Evolutionary conservation across 2,113 vertebrate genomes (phyloP), one percentile per base, ranked within the genome.

Genomic region (Camarhynchus parvulus): DNA sequence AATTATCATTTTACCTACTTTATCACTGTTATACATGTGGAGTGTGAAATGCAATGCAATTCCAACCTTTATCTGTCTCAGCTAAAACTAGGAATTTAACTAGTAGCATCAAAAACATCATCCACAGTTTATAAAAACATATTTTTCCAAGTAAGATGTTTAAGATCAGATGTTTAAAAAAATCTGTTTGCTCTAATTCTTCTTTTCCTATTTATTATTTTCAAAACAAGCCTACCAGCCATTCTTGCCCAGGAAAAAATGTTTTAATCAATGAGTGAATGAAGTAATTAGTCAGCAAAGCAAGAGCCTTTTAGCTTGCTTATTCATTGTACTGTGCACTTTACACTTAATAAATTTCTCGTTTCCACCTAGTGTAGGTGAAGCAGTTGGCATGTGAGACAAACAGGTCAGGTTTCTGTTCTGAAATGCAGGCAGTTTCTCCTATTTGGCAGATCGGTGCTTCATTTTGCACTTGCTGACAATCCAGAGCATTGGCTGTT

Each of bases 1-100:
- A 83, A 95, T 95, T 93, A 92, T 47, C 56, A 82, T 74, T 95
- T 95, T 92, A 90, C 80, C 49, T 91, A 87, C 61, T 75, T 42
- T 63, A 91, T 64, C 31, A 66, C 58, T 41, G 22, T 67, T 83
- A 62, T 11, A 83, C 8, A 76, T 0, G 13, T 81, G 28, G 13
- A 79, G 6, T n/a, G 31, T 27, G 44, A 87, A 94, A 83, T 41
- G 18, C 13, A 41, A 25, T 50, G 41, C 42, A 82, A 72, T 76
- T 47, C n/a, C 77, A 84, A 72, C 23, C 58, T 73, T 59, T 37
- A 63, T 47, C 61, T 76, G 13, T 53, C 28, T 75, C 55, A 67
- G 33, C 31, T 77, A 73, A 89, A 77, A 76, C 21, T 7, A 74
- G 42, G 21, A 80, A 42, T 67, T 66, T 35, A 83, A 64, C 76